A percentile compares a stretch with the other conserved stretches of the same genome.
phyloP scores from a whole-genome alignment of 2,888 invertebrate genomes.

The Andrena bicolor region DNA sequence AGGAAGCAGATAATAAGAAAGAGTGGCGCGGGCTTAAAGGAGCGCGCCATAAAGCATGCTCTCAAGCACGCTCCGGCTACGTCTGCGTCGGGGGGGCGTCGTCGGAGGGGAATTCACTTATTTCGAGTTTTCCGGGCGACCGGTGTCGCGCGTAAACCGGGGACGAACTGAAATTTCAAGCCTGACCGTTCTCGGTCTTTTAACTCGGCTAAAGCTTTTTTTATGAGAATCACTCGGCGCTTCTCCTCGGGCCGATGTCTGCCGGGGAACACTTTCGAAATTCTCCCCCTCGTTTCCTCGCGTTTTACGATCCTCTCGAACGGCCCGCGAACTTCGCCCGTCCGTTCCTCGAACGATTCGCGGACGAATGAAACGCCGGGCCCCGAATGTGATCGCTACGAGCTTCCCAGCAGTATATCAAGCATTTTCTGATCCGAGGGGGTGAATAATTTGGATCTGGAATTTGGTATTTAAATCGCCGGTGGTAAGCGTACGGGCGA shows the following conservation, averaged over 20 bases:
- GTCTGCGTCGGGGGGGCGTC: not conserved
- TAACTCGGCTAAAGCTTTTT: constrained; percentile 43
- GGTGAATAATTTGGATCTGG: not conserved
- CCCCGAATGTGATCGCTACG: not conserved
- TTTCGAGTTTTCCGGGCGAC: constrained; percentile 39
- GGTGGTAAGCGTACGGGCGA: not conserved
- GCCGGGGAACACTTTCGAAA: constrained; percentile 21
- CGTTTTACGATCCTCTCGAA: constrained; percentile 27
- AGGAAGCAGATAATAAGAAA: constrained; percentile 38
- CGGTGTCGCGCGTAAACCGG: constrained; percentile 37
- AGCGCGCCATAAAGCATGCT: constrained; percentile 32
- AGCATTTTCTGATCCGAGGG: not conserved
- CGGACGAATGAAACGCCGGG: not conserved
- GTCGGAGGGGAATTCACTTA: constrained; percentile 40
- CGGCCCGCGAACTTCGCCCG: constrained; percentile 6
- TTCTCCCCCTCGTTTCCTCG: constrained; percentile 24
- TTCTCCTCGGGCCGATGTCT: constrained; percentile 2
- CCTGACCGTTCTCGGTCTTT: constrained; percentile 33
- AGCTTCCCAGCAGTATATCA: not conserved
- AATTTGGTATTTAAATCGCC: not conserved
- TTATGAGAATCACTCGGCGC: constrained; percentile 26
- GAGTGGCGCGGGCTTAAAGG: constrained; percentile 28
- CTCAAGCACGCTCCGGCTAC: constrained; percentile 11
- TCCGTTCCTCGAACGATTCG: not conserved
- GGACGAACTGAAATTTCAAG: constrained; percentile 42